Conservation (phyloP, 92 coral and sea anemone genomes). For the Pocillopora meandrina region DNA sequence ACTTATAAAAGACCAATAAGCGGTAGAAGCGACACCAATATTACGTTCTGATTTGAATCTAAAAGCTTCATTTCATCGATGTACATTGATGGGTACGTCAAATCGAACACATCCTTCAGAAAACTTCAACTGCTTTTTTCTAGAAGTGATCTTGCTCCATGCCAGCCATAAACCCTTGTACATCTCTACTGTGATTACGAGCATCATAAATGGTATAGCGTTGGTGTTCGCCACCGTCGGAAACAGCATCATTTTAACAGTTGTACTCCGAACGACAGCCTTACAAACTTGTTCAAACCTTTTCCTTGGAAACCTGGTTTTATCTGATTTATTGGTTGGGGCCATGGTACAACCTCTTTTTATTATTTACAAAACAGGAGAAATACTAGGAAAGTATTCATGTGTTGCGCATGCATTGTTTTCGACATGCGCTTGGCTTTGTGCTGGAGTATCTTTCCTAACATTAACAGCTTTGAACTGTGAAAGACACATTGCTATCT, state of each 20-base stretch:
- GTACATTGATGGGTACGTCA: constrained; percentile 8
- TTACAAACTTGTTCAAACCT: constrained; percentile 60
- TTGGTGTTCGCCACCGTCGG: constrained; percentile 51
- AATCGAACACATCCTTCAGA: constrained; percentile 27
- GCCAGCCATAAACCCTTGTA: constrained; percentile 30
- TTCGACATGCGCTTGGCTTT: constrained; percentile 64
- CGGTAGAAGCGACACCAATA: neutral
- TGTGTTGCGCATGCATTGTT: constrained; percentile 53
- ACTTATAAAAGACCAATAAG: neutral
- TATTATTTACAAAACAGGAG: constrained; percentile 61
- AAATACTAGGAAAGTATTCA: constrained; percentile 48
- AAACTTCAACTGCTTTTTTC: constrained; percentile 45
- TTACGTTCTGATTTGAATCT: neutral
- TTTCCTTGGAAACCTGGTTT: constrained; percentile 62
- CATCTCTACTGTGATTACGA: constrained; percentile 45
- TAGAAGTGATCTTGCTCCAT: constrained; percentile 48
- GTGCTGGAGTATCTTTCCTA: constrained; percentile 59
- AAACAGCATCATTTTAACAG: constrained; percentile 45
- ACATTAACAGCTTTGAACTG: constrained; percentile 62
- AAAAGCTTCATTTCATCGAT: neutral
- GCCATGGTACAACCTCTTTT: constrained; percentile 56
- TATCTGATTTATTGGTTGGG: constrained; percentile 56
- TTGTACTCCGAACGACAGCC: constrained; percentile 45
- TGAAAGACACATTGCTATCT: constrained; percentile 62
- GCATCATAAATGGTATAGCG: constrained; percentile 51